Evolutionary conservation across 2,113 vertebrate species (phyloP).

Genomic region (Podiceps cristatus): DNA sequence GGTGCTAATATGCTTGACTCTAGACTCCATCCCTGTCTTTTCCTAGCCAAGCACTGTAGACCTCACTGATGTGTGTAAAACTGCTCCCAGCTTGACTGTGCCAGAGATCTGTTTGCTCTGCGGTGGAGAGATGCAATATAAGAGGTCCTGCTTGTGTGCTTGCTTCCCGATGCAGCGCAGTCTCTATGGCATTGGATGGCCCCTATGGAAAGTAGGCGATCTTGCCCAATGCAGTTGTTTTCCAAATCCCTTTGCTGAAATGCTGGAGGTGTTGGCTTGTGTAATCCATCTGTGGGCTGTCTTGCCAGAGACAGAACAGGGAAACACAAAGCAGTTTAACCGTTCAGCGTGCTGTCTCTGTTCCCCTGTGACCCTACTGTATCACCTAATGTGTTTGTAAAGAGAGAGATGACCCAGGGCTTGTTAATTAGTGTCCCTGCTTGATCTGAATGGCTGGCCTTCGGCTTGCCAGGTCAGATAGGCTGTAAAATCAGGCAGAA

Average conservation of each 20-base stretch:
- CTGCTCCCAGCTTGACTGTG: neutral
- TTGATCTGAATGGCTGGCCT: neutral
- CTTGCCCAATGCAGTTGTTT: neutral
- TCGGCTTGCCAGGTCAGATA: constrained; percentile 13
- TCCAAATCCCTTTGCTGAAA: neutral
- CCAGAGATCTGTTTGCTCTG: neutral
- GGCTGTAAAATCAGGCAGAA: constrained; percentile 37
- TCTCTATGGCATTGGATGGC: fast-evolving
- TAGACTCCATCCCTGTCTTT: fast-evolving
- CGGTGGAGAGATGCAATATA: fast-evolving
- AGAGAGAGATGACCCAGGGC: neutral
- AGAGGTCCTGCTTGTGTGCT: fast-evolving
- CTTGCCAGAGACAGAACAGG: neutral
- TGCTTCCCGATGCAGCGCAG: neutral
- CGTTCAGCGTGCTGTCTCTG: neutral
- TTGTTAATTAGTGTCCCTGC: constrained; percentile 43
- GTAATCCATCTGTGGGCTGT: neutral
- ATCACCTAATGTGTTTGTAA: neutral
- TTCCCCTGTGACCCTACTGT: neutral
- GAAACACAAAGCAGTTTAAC: neutral
- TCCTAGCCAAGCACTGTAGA: neutral
- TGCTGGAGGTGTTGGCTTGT: neutral
- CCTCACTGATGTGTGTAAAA: no score
- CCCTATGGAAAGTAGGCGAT: neutral
- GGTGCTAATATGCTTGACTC: fast-evolving